Evolutionary conservation across 2,797 vertebrate genomes (phyloP).

Genomic region (Aotus griseimembra): DNA sequence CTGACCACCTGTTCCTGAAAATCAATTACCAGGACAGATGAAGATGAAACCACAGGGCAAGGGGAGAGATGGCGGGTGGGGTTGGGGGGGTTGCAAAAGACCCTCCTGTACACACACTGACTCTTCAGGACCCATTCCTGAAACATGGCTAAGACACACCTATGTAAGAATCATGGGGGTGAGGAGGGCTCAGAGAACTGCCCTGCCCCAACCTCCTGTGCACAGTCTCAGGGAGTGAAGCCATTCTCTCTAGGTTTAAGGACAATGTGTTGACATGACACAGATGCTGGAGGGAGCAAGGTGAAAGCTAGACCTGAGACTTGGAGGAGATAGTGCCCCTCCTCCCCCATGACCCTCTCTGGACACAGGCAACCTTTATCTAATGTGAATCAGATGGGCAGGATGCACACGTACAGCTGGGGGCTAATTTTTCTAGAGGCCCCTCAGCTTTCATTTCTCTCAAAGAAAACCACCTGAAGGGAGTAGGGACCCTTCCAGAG

Average conservation of each 20-base stretch:
- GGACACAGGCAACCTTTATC: not conserved
- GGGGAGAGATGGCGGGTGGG: not conserved
- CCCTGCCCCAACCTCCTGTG: not conserved
- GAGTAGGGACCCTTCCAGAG: fast-evolving
- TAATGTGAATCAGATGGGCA: not conserved
- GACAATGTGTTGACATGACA: not conserved
- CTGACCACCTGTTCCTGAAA: not conserved
- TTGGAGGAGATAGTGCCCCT: not conserved
- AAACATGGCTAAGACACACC: not conserved
- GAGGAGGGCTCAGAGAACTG: fast-evolving
- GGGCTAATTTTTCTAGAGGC: not conserved
- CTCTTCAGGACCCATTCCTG: not conserved
- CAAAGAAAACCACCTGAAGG: not conserved
- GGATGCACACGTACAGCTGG: not conserved
- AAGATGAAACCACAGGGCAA: not conserved
- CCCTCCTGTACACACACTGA: not conserved
- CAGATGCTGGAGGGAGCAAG: not conserved
- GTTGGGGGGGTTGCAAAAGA: not conserved
- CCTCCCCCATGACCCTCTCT: not conserved
- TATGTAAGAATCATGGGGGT: not conserved
- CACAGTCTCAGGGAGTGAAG: not conserved
- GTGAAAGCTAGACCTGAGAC: not conserved
- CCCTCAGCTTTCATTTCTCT: not conserved
- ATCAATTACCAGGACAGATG: not conserved
- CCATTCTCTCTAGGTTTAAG: not conserved